Conservation (phyloP, 2,888 invertebrate species). For the Adelognathus sp. region DNA sequence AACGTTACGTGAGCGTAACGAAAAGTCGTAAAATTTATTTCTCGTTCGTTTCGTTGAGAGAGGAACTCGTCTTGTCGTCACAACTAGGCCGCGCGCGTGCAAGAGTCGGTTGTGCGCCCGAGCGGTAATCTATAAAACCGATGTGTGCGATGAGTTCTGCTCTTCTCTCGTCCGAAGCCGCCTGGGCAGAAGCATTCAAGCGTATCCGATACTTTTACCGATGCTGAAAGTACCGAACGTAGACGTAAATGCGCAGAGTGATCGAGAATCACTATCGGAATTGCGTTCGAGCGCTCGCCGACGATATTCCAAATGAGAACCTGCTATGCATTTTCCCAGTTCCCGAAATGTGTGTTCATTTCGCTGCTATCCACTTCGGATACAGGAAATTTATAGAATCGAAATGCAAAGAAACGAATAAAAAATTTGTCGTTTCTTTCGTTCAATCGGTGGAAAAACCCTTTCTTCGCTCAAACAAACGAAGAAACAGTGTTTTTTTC, state of each 20-base stretch:
- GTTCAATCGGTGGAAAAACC: too few species aligned
- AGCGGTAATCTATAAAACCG: background rate
- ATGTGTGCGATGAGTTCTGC: background rate
- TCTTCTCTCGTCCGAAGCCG: background rate
- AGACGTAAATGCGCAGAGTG: background rate
- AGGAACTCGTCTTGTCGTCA: conserved; percentile 6
- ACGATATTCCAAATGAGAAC: too few species aligned
- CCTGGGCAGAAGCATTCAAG: background rate
- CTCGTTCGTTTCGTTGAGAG: conserved; percentile 2
- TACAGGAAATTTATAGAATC: too few species aligned
- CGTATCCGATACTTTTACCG: background rate
- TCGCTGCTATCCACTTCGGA: too few species aligned
- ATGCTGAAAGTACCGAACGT: background rate
- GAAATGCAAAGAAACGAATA: too few species aligned
- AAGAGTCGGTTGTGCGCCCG: background rate
- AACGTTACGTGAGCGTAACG: background rate
- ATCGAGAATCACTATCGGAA: too few species aligned
- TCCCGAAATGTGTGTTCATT: too few species aligned
- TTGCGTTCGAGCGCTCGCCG: too few species aligned
- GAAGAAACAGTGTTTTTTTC: too few species aligned
- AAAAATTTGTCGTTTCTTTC: too few species aligned
- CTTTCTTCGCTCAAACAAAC: too few species aligned
- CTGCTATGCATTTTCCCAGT: too few species aligned
- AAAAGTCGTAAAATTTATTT: conserved; percentile 17
- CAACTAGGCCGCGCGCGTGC: conserved; percentile 23